Evolutionary conservation across 2,888 invertebrate species (phyloP), one percentile per base, ranked within the genome.

Genomic region (Stenurella melanura): DNA sequence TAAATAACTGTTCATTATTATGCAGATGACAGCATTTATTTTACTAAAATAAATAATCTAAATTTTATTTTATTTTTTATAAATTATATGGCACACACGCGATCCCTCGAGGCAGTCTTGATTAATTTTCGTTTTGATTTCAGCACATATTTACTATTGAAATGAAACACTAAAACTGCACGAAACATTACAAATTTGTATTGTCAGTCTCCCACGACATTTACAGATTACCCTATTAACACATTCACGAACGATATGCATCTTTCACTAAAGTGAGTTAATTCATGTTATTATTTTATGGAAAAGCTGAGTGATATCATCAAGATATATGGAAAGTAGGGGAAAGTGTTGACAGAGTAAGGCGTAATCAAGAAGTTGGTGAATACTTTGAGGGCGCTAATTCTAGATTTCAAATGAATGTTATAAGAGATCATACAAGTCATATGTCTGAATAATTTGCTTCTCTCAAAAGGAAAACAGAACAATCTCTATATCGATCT

Each of bases 201-300:
- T 42, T 15, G 42, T 42, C 42, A 42, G 42, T 42, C 42, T 42
- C 42, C 42, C 42, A 42, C 12, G 42, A 42, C 42, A 42, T 42
- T 42, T 42, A 42, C 42, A 42, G 42, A 42, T 42, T 42, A 42
- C 42, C 42, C 42, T 42, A 42, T 42, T 42, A 42, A 42, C 42
- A 42, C 42, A 42, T 42, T 42, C 42, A 42, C 15, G 42, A 42
- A 15, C 42, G 42, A 42, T 42, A 42, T 42, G 42, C 42, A 42
- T 42, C 42, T 42, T 42, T 42, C 42, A 42, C 12, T 42, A 15
- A 42, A 42, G 42, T 42, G 42, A 42, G 15, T 42, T 42, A 42
- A 42, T 42, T 42, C 42, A 42, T 42, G 15, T 42, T 42, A 42
- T 42, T 42, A 42, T 42, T 42, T 42, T 15, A 42, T 42, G 15